Conservation (phyloP, 2,888 invertebrate genomes). For the Himalopsyche anomala region DNA sequence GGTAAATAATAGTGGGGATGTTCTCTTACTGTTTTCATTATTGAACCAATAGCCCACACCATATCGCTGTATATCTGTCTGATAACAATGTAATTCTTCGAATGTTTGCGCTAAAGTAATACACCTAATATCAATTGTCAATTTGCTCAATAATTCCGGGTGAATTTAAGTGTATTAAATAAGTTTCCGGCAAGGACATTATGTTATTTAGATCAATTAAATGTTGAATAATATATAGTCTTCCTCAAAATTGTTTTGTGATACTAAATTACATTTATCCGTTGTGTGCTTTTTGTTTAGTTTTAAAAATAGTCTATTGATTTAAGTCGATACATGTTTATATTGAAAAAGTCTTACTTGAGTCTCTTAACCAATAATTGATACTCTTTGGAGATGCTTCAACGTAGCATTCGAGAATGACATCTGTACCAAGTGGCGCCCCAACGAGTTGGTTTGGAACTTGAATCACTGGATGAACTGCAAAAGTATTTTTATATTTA, state of each 20-base stretch:
- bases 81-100: background rate
- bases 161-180: background rate
- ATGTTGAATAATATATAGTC: background rate
- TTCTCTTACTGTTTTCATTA: background rate
- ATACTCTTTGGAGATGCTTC: constrained; percentile 94
- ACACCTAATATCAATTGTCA: constrained; percentile 16
- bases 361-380: constrained; percentile 93
- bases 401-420: constrained; percentile 91
- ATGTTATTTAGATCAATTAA: background rate
- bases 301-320: background rate
- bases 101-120: background rate
- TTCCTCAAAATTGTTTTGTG: background rate
- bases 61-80: background rate
- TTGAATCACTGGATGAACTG: constrained; percentile 94
- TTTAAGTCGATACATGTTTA: background rate
- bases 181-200: background rate
- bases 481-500: constrained; percentile 67
- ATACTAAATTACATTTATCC: background rate
- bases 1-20: background rate
- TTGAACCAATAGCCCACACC: background rate
- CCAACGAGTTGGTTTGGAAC: constrained; percentile 95
- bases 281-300: background rate
- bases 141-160: background rate
- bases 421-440: constrained; percentile 90
- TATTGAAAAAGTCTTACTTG: constrained; percentile 78